Evolutionary conservation across 2,113 vertebrate genomes (phyloP).

Genomic region (Cyphomyrus plagiostoma): DNA sequence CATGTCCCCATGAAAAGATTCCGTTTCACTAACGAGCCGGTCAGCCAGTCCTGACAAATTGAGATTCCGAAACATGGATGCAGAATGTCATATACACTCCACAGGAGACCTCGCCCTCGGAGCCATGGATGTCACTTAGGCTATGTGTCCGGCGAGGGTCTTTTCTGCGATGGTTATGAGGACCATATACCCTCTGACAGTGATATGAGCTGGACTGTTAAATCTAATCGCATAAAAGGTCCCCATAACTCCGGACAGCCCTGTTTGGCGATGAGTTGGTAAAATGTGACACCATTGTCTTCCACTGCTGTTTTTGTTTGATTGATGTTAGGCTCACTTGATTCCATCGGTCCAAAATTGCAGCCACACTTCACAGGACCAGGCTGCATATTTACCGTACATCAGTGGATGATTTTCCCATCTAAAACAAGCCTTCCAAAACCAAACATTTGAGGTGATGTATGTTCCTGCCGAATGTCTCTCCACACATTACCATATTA

Average conservation of each 20-base stretch:
- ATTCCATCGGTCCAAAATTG: neutral
- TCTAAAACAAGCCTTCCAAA: neutral
- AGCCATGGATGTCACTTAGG: neutral
- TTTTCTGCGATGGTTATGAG: neutral
- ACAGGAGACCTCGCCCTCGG: neutral
- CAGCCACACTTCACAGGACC: neutral
- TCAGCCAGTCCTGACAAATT: neutral
- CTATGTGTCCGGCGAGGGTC: neutral
- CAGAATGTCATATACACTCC: neutral
- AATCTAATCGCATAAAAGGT: neutral
- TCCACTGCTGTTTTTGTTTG: neutral
- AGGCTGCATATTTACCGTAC: neutral
- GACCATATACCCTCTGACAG: neutral
- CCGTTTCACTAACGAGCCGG: neutral
- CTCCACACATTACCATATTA: conserved; percentile 18
- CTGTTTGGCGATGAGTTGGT: neutral
- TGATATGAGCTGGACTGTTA: neutral
- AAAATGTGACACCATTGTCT: neutral
- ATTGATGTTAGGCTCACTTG: neutral
- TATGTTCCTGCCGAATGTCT: neutral
- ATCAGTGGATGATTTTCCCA: conserved; percentile 1
- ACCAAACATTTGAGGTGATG: conserved; percentile 9
- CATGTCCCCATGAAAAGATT: neutral
- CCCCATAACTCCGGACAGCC: too few species aligned
- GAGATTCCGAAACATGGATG: neutral